Evolutionary conservation across 2,888 invertebrate genomes (phyloP), one percentile per base, ranked within the genome.

Genomic region (Unio delphinus): DNA sequence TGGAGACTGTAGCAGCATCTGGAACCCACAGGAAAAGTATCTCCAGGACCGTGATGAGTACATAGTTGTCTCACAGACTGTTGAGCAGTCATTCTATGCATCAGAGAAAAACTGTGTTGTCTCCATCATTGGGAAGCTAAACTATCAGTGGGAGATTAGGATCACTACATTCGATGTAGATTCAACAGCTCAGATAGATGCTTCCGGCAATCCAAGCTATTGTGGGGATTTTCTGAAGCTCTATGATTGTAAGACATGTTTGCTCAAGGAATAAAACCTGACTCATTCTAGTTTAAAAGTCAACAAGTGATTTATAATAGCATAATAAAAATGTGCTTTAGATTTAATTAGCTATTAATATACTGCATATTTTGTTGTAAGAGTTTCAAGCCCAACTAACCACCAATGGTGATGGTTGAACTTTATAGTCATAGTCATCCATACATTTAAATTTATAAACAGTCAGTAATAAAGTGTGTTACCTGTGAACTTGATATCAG

Each of bases 161-260:
- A 67, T 77, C 2, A 69, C 60, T 20, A 68, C 59, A 55, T 77
- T 77, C 69, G 77, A 77, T 58, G 72, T 77, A 6, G 69, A 71
- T 23, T 45, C 45, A 11, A 45, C 15, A 15, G 77, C 73, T 1
- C 20, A 56, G 3, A 60, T 65, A n/a, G 64, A 66, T 54, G 56
- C 65, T 7, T 55, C 57, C 30, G 74, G 73, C 34, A 64, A n/a
- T 54, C 69, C 69, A 28, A 61, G 57, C 11, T 63, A 59, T 34
- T 77, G 77, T 64, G 55, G 66, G 11, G 77, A 77, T 61, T 77
- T 69, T 69, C 28, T 77, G 34, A 77, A 77, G 58, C 60, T 77
- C n/a, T 77, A 69, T 77, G 77, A 77, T 60, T 58, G 77, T 77
- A 73, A 73, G 76, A 61, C 7, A 54, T 57, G n/a, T 11, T 45